These are phyloP conservation scores for Cheilosia urbana DNA, from an alignment of 2,888 invertebrate species.

Conservation along the genomic window DNA sequence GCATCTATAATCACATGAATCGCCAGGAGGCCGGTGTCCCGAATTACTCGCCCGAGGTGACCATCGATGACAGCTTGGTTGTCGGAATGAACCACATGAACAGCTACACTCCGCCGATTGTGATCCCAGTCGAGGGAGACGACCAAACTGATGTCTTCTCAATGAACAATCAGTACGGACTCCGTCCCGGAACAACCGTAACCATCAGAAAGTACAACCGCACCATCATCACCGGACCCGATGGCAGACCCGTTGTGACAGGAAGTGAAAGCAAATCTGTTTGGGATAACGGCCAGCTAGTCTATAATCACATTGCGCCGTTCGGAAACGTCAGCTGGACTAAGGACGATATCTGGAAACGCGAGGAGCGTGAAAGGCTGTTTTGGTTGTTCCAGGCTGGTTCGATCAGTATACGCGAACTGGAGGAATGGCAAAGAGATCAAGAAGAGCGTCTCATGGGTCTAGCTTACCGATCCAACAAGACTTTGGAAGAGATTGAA, in stretches of 20 bases:
- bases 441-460: conserved; percentile 81
- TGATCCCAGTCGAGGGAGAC: conserved; percentile 76
- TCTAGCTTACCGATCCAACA: conserved; percentile 79
- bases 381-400: conserved; percentile 80
- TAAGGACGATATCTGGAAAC: conserved; percentile 81
- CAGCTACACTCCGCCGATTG: conserved; percentile 74
- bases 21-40: conserved; percentile 80
- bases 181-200: conserved; percentile 77
- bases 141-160: conserved; percentile 65
- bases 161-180: conserved; percentile 63
- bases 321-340: conserved; percentile 80
- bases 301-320: conserved; percentile 79
- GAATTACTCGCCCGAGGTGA: conserved; percentile 80
- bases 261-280: conserved; percentile 80
- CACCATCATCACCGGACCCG: conserved; percentile 79
- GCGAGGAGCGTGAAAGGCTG: conserved; percentile 81
- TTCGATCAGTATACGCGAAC: conserved; percentile 76
- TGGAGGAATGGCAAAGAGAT: conserved; percentile 81
- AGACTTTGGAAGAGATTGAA: conserved; percentile 78
- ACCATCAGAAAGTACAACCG: conserved; percentile 80
- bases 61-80: conserved; percentile 75
- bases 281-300: conserved; percentile 81
- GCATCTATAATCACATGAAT: conserved; percentile 79
- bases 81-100: conserved; percentile 49
- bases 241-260: conserved; percentile 79